Conservation (phyloP, 2,888 invertebrate species). For the Acanthopleura granulata region DNA sequence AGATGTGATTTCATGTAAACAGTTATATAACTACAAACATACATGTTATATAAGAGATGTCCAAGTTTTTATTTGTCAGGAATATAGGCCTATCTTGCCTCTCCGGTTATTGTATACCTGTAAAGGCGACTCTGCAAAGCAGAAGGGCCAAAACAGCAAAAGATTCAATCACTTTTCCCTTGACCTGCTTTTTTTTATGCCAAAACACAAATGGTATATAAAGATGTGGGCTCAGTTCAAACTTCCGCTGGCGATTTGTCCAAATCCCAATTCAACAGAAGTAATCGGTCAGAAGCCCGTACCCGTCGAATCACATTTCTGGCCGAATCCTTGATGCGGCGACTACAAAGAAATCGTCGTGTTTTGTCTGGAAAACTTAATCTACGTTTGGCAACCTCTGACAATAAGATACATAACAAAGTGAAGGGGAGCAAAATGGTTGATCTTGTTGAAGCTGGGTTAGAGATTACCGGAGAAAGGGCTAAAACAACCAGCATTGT, state of each 20-base stretch:
- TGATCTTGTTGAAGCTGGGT: neutral
- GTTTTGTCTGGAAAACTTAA: neutral
- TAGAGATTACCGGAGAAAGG: constrained; percentile 15
- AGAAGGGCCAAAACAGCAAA: too few species aligned
- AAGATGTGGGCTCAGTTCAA: neutral
- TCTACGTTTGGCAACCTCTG: neutral
- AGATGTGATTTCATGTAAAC: too few species aligned
- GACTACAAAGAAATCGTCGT: neutral
- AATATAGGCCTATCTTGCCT: too few species aligned
- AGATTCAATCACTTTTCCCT: neutral
- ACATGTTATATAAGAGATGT: too few species aligned
- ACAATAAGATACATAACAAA: constrained; percentile 12
- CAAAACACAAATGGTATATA: constrained; percentile 12
- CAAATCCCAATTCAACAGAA: constrained; percentile 14
- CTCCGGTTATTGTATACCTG: too few species aligned
- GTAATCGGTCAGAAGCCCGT: constrained; percentile 2
- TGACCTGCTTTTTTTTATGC: neutral
- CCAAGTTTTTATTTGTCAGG: too few species aligned
- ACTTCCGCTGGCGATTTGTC: neutral
- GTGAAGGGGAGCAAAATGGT: neutral
- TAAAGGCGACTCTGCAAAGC: too few species aligned
- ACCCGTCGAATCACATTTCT: constrained; percentile 17
- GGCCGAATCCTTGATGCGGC: neutral
- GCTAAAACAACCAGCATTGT: constrained; percentile 15
- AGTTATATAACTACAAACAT: too few species aligned